Base-by-base conservation (phyloP, 2,113 vertebrate species). In the Tinamus guttatus region DNA sequence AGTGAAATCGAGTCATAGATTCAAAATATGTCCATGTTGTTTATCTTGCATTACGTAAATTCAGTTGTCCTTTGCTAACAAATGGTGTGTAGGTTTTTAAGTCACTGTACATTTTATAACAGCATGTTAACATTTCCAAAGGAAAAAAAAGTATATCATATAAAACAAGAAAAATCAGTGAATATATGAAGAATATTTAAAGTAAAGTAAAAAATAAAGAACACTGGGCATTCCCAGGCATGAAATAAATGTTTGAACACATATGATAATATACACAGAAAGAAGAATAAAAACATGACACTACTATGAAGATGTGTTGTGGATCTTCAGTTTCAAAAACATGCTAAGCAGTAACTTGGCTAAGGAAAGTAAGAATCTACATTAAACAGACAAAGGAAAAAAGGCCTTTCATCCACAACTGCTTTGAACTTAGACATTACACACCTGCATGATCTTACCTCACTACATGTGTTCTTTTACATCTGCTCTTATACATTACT, bases 321-420 rank as follows among this genome's bases (percentile, higher is more conserved):
- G 9, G 51, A 79, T 4, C 77, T 60, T n/a, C 6, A 45, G 20
- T 24, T 32, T 54, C 41, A 62, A 88, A 88, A 5, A 67, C 14
- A 76, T 32, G 7, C 24, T 75, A n/a, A 90, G 64, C 3, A 84
- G 38, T 59, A 65, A 73, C 3, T 40, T 5, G 52, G 16, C 36
- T 49, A 30, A 78, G 54, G 6, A 10, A 71, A 81, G 30, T 62
- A 90, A 90, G 68, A 4, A 79, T 47, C 60, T 83, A 43, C 27
- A 64, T 3, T 32, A 81, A 84, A 94, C 47, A 5, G 25, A 51
- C 45, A 49, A 58, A 60, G 67, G 5, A 9, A 22, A 82, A 75
- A 36, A 38, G 3, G 3, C 5, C 38, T 1, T 9, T 54, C 27
- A 64, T 5, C 5, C 5, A 9, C 30, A 1, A 36, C 11, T 79